phyloP scores from a whole-genome alignment of 2,113 vertebrate genomes.

The Cnemophilus loriae region DNA sequence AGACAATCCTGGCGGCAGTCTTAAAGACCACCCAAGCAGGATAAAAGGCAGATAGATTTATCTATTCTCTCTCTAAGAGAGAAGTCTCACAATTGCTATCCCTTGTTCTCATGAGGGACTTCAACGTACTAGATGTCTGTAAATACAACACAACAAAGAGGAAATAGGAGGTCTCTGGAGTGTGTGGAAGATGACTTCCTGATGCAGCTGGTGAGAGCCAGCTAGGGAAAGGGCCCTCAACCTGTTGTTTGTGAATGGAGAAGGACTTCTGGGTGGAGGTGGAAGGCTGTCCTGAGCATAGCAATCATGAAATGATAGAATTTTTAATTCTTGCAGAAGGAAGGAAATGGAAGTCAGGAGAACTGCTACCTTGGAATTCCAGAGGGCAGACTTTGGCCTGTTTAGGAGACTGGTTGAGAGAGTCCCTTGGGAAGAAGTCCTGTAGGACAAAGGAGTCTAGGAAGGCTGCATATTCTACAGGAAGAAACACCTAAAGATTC shows the following conservation, averaged over 20 bases:
- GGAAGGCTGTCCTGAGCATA: neutral
- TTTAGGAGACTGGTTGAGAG: neutral
- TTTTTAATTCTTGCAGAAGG: neutral
- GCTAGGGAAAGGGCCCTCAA: neutral
- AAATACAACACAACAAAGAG: neutral
- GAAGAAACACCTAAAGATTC: neutral
- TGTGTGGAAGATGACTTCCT: neutral
- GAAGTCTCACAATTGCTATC: neutral
- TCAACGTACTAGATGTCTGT: neutral
- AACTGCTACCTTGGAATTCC: neutral
- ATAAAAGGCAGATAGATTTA: neutral
- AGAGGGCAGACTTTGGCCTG: neutral
- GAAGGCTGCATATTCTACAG: neutral
- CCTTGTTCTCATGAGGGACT: neutral
- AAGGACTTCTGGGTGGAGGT: neutral
- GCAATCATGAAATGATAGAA: neutral
- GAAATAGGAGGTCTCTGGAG: neutral
- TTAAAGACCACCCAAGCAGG: rapidly evolving
- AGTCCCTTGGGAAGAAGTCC: neutral
- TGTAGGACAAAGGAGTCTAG: neutral
- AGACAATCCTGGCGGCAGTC: neutral
- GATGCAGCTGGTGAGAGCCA: neutral
- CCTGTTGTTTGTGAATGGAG: neutral
- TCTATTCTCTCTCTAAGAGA: too few relatives aligned
- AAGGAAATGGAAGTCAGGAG: neutral